Conservation (phyloP, 2,113 vertebrate species). For the Perca fluviatilis region DNA sequence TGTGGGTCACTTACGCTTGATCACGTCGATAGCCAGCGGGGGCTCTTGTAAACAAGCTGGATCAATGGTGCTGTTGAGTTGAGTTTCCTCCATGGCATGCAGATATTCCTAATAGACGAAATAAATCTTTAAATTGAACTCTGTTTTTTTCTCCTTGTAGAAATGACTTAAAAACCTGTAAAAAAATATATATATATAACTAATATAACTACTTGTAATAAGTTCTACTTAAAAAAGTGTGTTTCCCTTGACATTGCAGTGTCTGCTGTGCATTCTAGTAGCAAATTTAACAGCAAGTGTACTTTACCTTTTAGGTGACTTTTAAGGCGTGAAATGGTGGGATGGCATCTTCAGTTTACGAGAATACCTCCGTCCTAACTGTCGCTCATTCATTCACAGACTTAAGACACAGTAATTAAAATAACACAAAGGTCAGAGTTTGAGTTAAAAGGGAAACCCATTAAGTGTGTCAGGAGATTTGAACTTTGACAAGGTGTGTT, state of each 20-base stretch:
- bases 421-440: slow-evolving; percentile 33
- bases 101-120: not conserved
- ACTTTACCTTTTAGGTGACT: slow-evolving; percentile 31
- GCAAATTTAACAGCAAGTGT: not conserved
- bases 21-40: slow-evolving; percentile 79
- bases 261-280: not conserved
- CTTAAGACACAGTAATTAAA: slow-evolving; percentile 37
- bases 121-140: not conserved
- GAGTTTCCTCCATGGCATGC: slow-evolving; percentile 69
- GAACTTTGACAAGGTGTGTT: slow-evolving; percentile 74
- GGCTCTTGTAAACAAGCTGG: slow-evolving; percentile 82
- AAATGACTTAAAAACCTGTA: not conserved
- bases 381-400: slow-evolving; percentile 71
- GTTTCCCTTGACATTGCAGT: not conserved
- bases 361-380: slow-evolving; percentile 10
- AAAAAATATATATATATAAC: not conserved
- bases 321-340: slow-evolving; percentile 31
- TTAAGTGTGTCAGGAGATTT: not conserved
- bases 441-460: slow-evolving; percentile 17
- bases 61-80: slow-evolving; percentile 75
- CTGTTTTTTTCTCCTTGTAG: not conserved
- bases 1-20: slow-evolving; percentile 77
- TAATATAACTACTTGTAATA: not conserved
- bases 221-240: not conserved
- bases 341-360: slow-evolving; percentile 48